These are phyloP conservation scores for Berghia stephanieae DNA, from an alignment of 1,140 invertebrate genomes.

Conservation along the genomic window DNA sequence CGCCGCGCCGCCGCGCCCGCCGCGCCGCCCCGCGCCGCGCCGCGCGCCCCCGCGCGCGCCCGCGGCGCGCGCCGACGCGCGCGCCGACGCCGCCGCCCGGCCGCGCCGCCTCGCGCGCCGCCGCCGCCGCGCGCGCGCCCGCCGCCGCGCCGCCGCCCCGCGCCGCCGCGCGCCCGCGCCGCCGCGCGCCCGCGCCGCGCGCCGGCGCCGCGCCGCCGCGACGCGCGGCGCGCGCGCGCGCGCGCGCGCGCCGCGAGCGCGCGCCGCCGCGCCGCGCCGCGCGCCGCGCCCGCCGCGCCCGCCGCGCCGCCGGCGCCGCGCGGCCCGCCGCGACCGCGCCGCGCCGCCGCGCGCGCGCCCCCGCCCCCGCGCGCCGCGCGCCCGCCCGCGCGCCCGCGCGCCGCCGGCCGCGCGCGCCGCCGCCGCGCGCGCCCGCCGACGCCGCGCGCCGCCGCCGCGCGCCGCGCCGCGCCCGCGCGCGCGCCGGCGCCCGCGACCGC, in stretches of 20 bases:
- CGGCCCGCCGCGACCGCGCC: background rate
- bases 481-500: background rate
- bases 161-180: background rate
- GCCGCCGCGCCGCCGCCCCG: background rate
- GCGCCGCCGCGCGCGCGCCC: background rate
- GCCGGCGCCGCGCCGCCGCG: background rate
- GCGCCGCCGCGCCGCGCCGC: background rate
- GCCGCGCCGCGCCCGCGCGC: background rate
- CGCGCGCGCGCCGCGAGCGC: background rate
- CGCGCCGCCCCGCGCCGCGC: background rate
- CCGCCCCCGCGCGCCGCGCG: background rate
- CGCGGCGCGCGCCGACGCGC: background rate
- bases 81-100: background rate
- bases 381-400: too few relatives aligned
- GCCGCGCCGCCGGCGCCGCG: background rate
- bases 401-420: too few relatives aligned
- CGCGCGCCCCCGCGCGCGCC: background rate
- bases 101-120: background rate
- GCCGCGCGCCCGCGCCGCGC: background rate
- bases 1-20: too few relatives aligned
- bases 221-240: background rate
- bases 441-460: background rate
- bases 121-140: background rate
- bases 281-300: background rate
- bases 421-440: background rate